Evolutionary conservation across 2,888 invertebrate species (phyloP).

Genomic region (Microplitis manilae): DNA sequence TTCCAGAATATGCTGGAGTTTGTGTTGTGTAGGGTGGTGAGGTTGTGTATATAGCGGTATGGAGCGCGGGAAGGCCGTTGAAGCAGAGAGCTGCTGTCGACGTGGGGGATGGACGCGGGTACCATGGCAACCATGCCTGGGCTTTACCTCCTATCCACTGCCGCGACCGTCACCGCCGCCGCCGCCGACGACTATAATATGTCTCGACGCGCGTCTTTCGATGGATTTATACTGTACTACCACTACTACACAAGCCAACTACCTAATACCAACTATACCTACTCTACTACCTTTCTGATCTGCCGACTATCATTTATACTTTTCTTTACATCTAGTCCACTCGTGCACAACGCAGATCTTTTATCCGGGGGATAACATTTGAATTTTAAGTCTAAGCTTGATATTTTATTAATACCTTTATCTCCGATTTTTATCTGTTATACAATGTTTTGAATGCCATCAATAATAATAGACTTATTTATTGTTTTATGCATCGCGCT

Average conservation of each 20-base stretch:
- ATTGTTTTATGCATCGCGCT: no score
- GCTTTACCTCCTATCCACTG: slow-evolving; percentile 48
- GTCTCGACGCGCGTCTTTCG: slow-evolving; percentile 58
- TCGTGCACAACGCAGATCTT: no score
- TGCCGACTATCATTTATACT: neutral
- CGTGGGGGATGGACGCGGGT: slow-evolving; percentile 65
- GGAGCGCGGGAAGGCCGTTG: slow-evolving; percentile 43
- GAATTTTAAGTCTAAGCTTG: no score
- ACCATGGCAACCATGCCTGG: slow-evolving; percentile 67
- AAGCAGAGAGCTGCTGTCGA: slow-evolving; percentile 33
- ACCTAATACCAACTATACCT: neutral
- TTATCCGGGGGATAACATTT: no score
- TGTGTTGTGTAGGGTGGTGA: slow-evolving; percentile 16
- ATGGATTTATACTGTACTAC: slow-evolving; percentile 58
- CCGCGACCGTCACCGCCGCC: neutral
- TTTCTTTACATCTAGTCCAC: neutral
- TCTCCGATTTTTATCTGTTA: no score
- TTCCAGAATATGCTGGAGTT: slow-evolving; percentile 16
- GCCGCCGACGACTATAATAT: slow-evolving; percentile 48
- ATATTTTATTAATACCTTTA: no score
- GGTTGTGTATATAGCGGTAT: slow-evolving; percentile 24
- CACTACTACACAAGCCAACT: slow-evolving; percentile 13
- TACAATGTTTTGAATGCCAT: no score
- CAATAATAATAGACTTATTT: no score
- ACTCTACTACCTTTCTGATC: slow-evolving; percentile 26